phyloP scores from a whole-genome alignment of 2,888 invertebrate genomes.

The Parelbella ahira region DNA sequence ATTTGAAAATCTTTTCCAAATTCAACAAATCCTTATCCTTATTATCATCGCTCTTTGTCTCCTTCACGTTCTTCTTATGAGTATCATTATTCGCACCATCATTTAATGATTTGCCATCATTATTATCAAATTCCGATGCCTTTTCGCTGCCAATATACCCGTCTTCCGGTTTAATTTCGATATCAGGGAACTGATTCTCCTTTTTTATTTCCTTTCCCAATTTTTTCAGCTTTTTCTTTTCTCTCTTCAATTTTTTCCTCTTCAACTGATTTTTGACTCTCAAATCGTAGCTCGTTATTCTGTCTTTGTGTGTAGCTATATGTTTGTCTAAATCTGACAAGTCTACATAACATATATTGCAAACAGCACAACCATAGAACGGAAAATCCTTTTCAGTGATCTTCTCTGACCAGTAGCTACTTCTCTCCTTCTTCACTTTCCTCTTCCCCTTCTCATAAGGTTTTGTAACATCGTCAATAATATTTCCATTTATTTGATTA shows the following conservation, averaged over 20 bases:
- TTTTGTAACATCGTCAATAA: no score
- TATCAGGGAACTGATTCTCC: slow-evolving; percentile 32
- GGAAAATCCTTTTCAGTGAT: slow-evolving; percentile 56
- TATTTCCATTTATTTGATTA: no score
- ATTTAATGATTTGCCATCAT: slow-evolving; percentile 28
- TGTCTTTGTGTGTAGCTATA: slow-evolving; percentile 56
- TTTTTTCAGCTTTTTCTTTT: slow-evolving; percentile 33
- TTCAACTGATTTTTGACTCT: slow-evolving; percentile 55
- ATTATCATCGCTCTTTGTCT: slow-evolving; percentile 18
- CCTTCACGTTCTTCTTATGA: slow-evolving; percentile 1
- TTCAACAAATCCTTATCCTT: slow-evolving; percentile 39
- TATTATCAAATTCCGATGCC: slow-evolving; percentile 39
- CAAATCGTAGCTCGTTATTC: slow-evolving; percentile 65
- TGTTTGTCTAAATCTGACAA: slow-evolving; percentile 58
- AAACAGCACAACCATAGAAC: slow-evolving; percentile 66
- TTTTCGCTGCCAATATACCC: slow-evolving; percentile 65
- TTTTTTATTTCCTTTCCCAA: slow-evolving; percentile 34
- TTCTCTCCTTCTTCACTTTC: slow-evolving; percentile 42
- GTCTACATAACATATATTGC: slow-evolving; percentile 52
- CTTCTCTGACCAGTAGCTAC: slow-evolving; percentile 61
- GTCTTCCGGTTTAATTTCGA: slow-evolving; percentile 69
- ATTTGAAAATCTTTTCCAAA: slow-evolving; percentile 66
- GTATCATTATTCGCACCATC: slow-evolving; percentile 24
- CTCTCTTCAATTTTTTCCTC: slow-evolving; percentile 53
- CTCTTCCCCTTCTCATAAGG: slow-evolving; percentile 34